Evolutionary conservation across 2,113 vertebrate genomes (phyloP), one percentile per base, ranked within the genome.

Genomic region (Raja brachyura): DNA sequence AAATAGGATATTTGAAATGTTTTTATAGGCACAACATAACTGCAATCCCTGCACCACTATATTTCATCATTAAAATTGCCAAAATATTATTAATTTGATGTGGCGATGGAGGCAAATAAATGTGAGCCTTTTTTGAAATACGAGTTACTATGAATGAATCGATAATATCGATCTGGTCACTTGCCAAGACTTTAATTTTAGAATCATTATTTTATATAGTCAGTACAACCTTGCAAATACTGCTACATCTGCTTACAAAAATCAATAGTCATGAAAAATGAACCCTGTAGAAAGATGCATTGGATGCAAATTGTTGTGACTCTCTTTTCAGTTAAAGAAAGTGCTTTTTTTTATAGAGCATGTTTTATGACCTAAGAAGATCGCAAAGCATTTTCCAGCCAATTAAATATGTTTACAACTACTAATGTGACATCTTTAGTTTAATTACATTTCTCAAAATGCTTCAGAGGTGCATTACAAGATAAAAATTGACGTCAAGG

Each of bases 151-250:
- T 63, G n/a, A 63, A 16, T 63, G 31, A 86, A 88, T 66, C 59
- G 31, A 63, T 63, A 22, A 31, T 63, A 63, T 88, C 31, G 83
- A 88, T 63, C 14, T 88, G 83, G n/a, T 88, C 83, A 33, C 28
- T 88, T 88, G 83, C 59, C 83, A 88, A 59, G 81, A 59, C 22
- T 25, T 85, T 59, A 85, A n/a, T 18, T 66, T 63, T 88, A n/a
- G 56, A 88, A 66, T 88, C 59, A 88, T n/a, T 5, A 31, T 88
- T 86, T 77, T 33, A 88, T 63, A 31, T 33, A 63, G 59, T 88
- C 28, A 14, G 59, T 66, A 88, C 28, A 88, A 61, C 56, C 83
- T 66, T 31, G 59, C 59, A 88, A 59, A 63, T 31, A 88, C 83
- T n/a, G 31, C 63, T 88, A 63, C 16, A 88, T 33, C 59, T 31